phyloP scores from a whole-genome alignment of 2,113 vertebrate species.

The Boulengeromyrus knoepffleri region DNA sequence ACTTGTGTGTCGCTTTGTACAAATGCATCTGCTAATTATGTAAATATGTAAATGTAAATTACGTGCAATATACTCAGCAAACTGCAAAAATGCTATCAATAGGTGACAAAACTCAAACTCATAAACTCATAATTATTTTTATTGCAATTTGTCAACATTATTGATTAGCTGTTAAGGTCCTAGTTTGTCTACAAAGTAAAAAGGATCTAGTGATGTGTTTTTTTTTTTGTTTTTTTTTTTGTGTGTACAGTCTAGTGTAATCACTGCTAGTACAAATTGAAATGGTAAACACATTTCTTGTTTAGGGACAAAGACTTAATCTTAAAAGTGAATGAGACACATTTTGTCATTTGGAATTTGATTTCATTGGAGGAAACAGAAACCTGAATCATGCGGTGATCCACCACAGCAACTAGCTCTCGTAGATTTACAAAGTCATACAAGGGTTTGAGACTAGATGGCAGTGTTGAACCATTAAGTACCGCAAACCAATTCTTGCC shows the following conservation, averaged over 20 bases:
- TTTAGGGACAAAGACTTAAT: neutral
- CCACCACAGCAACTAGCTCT: too few species aligned
- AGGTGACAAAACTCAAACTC: too few species aligned
- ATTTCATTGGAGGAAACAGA: neutral
- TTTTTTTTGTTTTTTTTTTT: neutral
- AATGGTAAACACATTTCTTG: neutral
- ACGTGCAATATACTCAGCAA: neutral
- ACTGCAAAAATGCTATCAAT: neutral
- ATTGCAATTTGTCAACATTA: too few species aligned
- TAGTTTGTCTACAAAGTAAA: too few species aligned
- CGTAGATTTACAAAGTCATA: neutral
- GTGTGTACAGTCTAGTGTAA: neutral
- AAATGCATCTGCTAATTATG: too few species aligned
- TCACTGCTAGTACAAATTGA: neutral
- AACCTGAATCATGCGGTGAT: neutral
- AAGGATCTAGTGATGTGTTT: neutral
- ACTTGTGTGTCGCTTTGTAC: too few species aligned
- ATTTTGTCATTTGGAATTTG: neutral
- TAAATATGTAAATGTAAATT: too few species aligned
- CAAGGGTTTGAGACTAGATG: constrained; percentile 21
- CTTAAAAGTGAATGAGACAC: neutral
- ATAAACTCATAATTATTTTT: too few species aligned
- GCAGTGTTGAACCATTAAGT: neutral
- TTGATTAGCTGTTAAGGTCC: too few species aligned
- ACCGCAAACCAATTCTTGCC: neutral